These are phyloP conservation scores for Jaculus jaculus DNA, from an alignment of 2,113 vertebrate species.

Conservation along the genomic window DNA sequence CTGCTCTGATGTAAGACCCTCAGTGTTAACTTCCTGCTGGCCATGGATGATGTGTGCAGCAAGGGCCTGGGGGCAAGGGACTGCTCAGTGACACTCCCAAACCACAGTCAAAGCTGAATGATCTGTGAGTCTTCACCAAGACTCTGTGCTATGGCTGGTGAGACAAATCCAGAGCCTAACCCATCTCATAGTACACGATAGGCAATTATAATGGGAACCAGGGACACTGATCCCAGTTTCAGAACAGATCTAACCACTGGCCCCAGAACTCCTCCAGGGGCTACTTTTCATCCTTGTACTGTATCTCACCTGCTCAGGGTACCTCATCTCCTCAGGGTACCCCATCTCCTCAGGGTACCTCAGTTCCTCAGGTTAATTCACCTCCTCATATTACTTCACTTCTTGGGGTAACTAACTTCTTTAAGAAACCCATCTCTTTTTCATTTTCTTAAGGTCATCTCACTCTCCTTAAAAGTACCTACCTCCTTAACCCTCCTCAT, in stretches of 20 bases:
- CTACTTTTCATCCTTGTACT: background rate
- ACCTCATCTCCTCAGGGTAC: background rate
- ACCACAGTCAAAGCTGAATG: background rate
- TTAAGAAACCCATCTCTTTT: background rate
- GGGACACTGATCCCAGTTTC: background rate
- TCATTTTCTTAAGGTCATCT: too few species aligned
- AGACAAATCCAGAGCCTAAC: background rate
- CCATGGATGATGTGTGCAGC: accelerated
- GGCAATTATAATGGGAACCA: background rate
- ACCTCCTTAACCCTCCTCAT: background rate
- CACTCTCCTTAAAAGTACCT: background rate
- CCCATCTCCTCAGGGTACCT: background rate
- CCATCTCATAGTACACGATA: too few species aligned
- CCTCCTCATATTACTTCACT: background rate
- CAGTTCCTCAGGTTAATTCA: background rate
- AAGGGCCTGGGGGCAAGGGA: background rate
- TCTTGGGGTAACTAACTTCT: background rate
- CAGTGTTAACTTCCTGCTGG: background rate
- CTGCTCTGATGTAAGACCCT: background rate
- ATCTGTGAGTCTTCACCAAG: too few species aligned
- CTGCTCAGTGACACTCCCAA: background rate
- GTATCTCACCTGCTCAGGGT: background rate
- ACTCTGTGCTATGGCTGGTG: too few species aligned
- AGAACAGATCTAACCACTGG: background rate
- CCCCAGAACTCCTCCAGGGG: background rate